Percentiles rank a stretch among this genome's conserved stretches.
Evolutionary conservation across 1,140 invertebrate genomes (phyloP).

Genomic region (Lanistes nyassanus): DNA sequence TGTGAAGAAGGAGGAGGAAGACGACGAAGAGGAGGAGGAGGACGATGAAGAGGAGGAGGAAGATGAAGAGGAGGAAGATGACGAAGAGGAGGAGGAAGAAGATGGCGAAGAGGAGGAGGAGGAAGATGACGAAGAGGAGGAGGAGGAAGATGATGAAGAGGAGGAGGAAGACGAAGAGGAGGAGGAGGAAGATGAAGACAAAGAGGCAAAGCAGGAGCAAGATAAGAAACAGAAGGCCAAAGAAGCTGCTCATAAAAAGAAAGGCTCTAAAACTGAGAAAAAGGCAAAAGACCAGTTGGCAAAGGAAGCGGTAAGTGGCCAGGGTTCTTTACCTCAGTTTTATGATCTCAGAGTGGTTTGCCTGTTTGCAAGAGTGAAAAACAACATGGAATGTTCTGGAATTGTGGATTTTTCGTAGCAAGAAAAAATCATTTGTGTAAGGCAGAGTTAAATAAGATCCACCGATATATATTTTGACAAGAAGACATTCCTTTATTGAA

Average conservation of each 20-base stretch:
- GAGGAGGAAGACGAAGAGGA: conserved; percentile 30
- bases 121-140: conserved; percentile 19
- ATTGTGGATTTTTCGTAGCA: no score
- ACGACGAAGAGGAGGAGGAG: conserved; percentile 14
- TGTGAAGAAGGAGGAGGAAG: conserved; percentile 11
- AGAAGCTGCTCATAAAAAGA: conserved; percentile 4
- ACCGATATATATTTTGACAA: not conserved
- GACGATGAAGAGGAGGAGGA: conserved; percentile 2
- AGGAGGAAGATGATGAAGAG: conserved; percentile 33
- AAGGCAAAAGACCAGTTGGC: not conserved
- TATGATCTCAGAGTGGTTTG: not conserved
- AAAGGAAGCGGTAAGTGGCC: not conserved
- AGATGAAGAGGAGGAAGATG: conserved; percentile 21
- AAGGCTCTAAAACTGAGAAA: not conserved
- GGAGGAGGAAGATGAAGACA: conserved; percentile 24
- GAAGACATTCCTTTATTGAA: no score
- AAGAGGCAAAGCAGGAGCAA: conserved; percentile 27
- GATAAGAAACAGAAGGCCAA: conserved; percentile 18
- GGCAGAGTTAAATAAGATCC: not conserved
- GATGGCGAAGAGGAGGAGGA: conserved; percentile 18
- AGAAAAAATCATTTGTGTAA: not conserved
- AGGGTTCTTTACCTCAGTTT: not conserved
- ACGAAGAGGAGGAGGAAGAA: conserved; percentile 13
- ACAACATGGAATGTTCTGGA: no score
- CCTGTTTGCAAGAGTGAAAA: no score